A percentile compares a stretch with the other conserved stretches of the same genome.
phyloP scores from a whole-genome alignment of 2,113 vertebrate genomes.

The Silurus asotus region DNA sequence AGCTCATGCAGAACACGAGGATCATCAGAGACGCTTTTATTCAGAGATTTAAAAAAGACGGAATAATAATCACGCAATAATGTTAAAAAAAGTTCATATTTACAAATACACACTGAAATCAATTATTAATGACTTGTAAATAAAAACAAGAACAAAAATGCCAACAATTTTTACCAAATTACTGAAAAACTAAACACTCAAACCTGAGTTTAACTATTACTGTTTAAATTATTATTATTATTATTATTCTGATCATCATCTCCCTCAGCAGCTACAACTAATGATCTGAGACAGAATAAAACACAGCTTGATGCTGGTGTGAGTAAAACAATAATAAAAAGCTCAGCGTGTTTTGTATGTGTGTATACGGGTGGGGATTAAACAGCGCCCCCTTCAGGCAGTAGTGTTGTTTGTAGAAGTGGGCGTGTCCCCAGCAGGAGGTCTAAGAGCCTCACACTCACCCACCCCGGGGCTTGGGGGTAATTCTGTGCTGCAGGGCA shows the following conservation, averaged over 20 bases:
- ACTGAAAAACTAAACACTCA: background rate
- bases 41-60: no score
- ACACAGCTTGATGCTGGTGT: background rate
- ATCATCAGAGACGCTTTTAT: no score
- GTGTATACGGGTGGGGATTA: background rate
- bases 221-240: background rate
- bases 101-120: background rate
- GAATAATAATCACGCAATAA: no score
- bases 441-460: constrained; percentile 76
- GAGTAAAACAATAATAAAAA: background rate
- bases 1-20: no score
- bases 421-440: constrained; percentile 72
- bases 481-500: constrained; percentile 78
- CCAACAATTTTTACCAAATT: background rate
- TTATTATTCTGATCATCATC: background rate
- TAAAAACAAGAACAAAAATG: background rate
- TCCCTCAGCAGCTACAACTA: background rate
- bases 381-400: constrained; percentile 44
- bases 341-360: background rate
- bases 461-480: constrained; percentile 71
- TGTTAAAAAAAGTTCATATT: background rate
- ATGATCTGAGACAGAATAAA: background rate
- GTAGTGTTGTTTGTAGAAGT: constrained; percentile 71
- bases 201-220: background rate
- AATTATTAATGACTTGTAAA: background rate